Evolutionary conservation across 2,113 vertebrate species (phyloP), one percentile per base, ranked within the genome.

Genomic region (Sardina pilchardus): DNA sequence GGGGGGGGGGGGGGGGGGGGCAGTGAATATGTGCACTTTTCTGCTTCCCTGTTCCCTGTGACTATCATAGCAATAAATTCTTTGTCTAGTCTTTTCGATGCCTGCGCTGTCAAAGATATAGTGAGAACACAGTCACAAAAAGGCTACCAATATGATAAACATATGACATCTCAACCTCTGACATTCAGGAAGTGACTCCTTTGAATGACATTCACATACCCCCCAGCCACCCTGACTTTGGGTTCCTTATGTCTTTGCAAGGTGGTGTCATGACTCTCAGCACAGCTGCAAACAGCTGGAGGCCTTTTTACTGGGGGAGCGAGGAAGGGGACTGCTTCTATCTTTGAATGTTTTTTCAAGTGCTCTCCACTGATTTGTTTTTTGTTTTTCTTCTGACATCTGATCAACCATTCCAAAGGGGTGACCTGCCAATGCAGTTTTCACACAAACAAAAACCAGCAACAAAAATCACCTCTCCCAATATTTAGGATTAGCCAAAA

Each of bases 261-360:
- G 89, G 90, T 93, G 93, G 89, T 84, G 53, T 90, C 86, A 88
- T 88, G 89, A 78, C 90, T 90, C 87, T 86, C 87, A 81, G 82
- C 88, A 89, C 95, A 96, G 94, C 95, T 96, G 94, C 94, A 94
- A 92, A 90, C 95, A 94, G 94, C 91, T 94, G 93, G 93, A 94
- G 85, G 83, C 59, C 88, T 93, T 93, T 92, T 83, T 93, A 84
- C 86, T 88, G 71, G 26, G 81, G 63, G 47, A 48, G 44, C 4
- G 39, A 56, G 80, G 81, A 80, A 48, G 39, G 82, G 47, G 82
- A 26, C 63, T 63, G 82, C 47, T 30, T 78, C 82, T 84, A 53
- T 87, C 48, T 87, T 45, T 84, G 59, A 42, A 59, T 81, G 67
- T 82, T 82, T 86, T 87, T 82, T 71, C 75, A 84, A 82, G 53